phyloP scores from a whole-genome alignment of 2,113 vertebrate genomes.

The Trematomus loennbergii region DNA sequence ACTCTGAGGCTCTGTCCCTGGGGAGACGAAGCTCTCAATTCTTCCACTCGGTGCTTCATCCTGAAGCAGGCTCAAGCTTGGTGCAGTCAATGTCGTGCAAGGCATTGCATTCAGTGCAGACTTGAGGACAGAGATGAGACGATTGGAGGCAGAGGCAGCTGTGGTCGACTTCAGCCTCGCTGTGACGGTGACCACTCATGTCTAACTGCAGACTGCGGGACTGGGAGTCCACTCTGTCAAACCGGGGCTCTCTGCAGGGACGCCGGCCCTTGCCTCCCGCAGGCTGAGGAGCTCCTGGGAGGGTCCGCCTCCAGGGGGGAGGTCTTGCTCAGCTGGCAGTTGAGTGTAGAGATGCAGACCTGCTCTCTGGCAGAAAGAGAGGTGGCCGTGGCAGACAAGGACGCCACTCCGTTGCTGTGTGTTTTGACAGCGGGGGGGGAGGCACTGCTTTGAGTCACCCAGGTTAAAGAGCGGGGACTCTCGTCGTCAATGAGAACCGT shows the following conservation, averaged over 20 bases:
- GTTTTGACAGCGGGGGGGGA: not conserved
- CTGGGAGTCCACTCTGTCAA: not conserved
- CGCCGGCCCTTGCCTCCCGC: not conserved
- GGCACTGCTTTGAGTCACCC: not conserved
- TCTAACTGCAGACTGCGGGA: not conserved
- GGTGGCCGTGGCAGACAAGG: not conserved
- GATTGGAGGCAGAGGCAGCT: constrained; percentile 53
- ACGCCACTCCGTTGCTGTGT: constrained; percentile 24
- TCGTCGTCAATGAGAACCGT: not conserved
- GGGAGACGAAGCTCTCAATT: not conserved
- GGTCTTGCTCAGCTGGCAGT: constrained; percentile 37
- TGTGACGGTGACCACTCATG: not conserved
- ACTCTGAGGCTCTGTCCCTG: not conserved
- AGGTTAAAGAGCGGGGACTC: constrained; percentile 7
- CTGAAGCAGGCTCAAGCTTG: rapidly evolving
- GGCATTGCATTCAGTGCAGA: constrained; percentile 49
- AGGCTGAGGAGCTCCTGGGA: not conserved
- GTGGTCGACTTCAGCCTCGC: rapidly evolving
- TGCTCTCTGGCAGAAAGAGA: not conserved
- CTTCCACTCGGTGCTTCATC: not conserved
- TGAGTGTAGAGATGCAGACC: constrained; percentile 48
- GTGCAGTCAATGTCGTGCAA: constrained; percentile 19
- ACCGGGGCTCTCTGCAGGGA: not conserved
- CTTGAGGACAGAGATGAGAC: rapidly evolving
- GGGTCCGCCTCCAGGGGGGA: rapidly evolving